Evolutionary conservation across 2,113 vertebrate genomes (phyloP), one percentile per base, ranked within the genome.

Genomic region (Phaethon lepturus): DNA sequence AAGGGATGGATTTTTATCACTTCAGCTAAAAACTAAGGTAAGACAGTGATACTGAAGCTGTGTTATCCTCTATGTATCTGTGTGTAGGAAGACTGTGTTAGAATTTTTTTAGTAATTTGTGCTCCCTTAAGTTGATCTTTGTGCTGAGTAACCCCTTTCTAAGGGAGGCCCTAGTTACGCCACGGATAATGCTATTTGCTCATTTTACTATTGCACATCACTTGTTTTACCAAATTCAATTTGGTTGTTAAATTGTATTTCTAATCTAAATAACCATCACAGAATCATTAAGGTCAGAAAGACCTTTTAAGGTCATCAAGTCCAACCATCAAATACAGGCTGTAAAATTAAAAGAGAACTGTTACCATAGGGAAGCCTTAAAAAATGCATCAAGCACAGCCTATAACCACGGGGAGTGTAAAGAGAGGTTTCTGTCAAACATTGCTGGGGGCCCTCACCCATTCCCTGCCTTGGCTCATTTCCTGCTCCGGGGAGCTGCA

Each of bases 1-100:
- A 99, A 95, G 99, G 99, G 96, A 14, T 2, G 35, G 98, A 99
- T 97, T 99, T 98, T 71, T 89, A 98, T 13, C 98, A 98, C 78
- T 99, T 99, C 6, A 99, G 96, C 97, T 99, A 69, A 98, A 24
- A 28, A 1, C n/a, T 44, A 52, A 77, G 95, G 90, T 96, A 64
- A 64, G 77, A 47, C 80, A 53, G 17, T 5, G 40, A 25, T 7
- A 2, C 10, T 31, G 13, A 14, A 66, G 17, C 42, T 12, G 12
- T 26, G n/a, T 22, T 78, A 42, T 10, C 35, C n/a, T 83, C 56
- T 40, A 3, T 12, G 13, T 7, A 7, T 7, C 31, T 60, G 62
- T 14, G 22, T 6, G 35, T 16, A 62, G 23, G 50, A 77, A 50
- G 28, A 29, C 12, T 17, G 11, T 3, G 23, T 13, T 78, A 23